Evolutionary conservation across 2,113 vertebrate species (phyloP).

Genomic region (Ictalurus furcatus): DNA sequence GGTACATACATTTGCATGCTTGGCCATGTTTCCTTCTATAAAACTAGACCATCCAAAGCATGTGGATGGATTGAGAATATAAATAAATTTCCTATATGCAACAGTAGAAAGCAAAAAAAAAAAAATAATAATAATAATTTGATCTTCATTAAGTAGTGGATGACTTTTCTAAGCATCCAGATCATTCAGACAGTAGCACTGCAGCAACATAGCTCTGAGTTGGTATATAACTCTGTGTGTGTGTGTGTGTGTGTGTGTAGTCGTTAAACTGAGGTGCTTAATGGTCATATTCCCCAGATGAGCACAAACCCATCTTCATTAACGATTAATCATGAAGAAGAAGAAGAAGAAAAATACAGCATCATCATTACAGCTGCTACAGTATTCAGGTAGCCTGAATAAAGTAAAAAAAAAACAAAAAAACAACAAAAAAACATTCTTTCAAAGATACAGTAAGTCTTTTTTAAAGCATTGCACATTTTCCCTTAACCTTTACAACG

Average conservation of each 20-base stretch:
- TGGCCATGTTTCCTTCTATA: constrained; percentile 78
- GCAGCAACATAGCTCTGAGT: constrained; percentile 84
- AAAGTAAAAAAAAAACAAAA: constrained; percentile 53
- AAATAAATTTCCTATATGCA: constrained; percentile 82
- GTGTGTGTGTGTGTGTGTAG: constrained; percentile 10
- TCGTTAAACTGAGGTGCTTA: constrained; percentile 76
- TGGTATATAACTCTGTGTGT: constrained; percentile 64
- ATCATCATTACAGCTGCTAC: constrained; percentile 82
- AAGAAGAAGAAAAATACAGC: constrained; percentile 61
- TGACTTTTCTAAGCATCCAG: constrained; percentile 71
- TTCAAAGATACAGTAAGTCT: constrained; percentile 66
- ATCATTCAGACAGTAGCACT: constrained; percentile 84
- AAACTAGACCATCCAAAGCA: constrained; percentile 81
- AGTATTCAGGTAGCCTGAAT: constrained; percentile 62
- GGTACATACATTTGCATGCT: constrained; percentile 81
- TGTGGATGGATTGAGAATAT: constrained; percentile 77
- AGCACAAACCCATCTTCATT: constrained; percentile 75
- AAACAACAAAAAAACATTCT: constrained; percentile 58
- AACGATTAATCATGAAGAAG: constrained; percentile 60
- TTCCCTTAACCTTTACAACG: constrained; percentile 76
- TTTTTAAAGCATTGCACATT: constrained; percentile 90
- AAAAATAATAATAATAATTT: constrained; percentile 37
- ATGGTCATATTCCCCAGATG: constrained; percentile 70
- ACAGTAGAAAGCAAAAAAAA: constrained; percentile 83
- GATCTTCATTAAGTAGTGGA: constrained; percentile 67